Evolutionary conservation across 1,140 invertebrate genomes (phyloP), one percentile per base, ranked within the genome.

Genomic region (Drosophila sp.): DNA sequence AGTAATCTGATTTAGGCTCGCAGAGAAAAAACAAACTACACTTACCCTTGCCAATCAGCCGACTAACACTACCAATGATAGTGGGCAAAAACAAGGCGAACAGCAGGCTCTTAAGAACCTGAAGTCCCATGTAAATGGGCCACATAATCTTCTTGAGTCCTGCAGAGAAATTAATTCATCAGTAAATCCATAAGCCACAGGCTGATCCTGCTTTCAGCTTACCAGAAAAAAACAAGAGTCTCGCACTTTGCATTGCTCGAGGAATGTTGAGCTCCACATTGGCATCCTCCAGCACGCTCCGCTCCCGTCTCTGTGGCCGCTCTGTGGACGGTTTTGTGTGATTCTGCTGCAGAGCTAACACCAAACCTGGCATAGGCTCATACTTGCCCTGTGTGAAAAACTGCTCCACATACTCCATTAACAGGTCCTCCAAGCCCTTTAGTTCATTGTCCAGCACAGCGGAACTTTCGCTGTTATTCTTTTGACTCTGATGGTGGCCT

Each of bases 51-150:
- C 96, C 96, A 46, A 97, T 94, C 43, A 97, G 94, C 91, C 96
- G 96, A 50, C 96, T 96, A 53, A 97, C 93, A 77, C 95, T 95
- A 50, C 96, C 96, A 56, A 97, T 94, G 43, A 97, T 95, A 57
- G 95, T 96, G 1, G 96, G 96, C 78, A 97, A 92, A 91, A 97
- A 96, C 91, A 97, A 94, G 7, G 96, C 96, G 4, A 97, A 93
- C 5, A 97, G 92, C 8, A 97, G 93, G 14, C 95, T 96, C 91
- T 97, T 97, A 70, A 97, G 93, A 13, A 97, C 93, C 92, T 97
- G 96, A 2, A 94, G 94, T 0, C 95, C 96, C 76, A 96, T 94
- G 64, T 96, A 93, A 13, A 97, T 91, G 3, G 96, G 96, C 78
- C 96, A 92, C 80, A 97, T 93, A 54, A 97, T 92, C 90, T 97